A percentile compares a stretch with the other conserved stretches of the same genome.
phyloP scores from a whole-genome alignment of 2,797 vertebrate genomes.

The Catostomus latipinnis region DNA sequence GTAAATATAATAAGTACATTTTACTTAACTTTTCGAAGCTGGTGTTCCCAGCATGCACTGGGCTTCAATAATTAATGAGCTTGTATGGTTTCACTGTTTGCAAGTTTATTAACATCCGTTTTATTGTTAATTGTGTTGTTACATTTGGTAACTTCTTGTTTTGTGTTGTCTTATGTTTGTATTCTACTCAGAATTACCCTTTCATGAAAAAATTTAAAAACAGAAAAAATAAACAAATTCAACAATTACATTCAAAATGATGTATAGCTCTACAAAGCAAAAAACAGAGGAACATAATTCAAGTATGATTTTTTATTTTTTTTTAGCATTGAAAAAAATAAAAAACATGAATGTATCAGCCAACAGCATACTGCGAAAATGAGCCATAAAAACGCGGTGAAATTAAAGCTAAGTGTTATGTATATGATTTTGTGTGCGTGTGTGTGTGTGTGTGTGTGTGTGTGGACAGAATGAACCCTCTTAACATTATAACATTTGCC shows the following conservation, averaged over 20 bases:
- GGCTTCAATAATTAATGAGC: no score
- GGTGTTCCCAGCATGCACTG: no score
- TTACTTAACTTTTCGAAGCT: no score
- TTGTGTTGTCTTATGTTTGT: no score
- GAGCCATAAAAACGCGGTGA: constrained; percentile 27
- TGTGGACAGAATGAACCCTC: not conserved
- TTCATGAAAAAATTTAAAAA: no score
- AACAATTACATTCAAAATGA: not conserved
- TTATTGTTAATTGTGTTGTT: no score
- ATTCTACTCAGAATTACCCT: no score
- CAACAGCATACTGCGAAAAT: constrained; percentile 39
- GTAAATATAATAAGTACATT: no score
- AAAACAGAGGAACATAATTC: constrained; percentile 44
- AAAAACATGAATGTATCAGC: constrained; percentile 28
- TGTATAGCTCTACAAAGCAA: not conserved
- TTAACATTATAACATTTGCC: constrained; percentile 30
- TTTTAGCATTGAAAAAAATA: constrained; percentile 13
- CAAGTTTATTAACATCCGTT: no score
- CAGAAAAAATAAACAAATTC: no score
- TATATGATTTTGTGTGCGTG: not conserved
- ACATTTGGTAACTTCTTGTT: no score
- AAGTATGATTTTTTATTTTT: not conserved
- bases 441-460: not conserved
- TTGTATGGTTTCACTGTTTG: no score
- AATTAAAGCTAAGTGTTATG: constrained; percentile 38